Base-by-base conservation (phyloP, 2,888 invertebrate genomes). In the Limnephilus auricula region DNA sequence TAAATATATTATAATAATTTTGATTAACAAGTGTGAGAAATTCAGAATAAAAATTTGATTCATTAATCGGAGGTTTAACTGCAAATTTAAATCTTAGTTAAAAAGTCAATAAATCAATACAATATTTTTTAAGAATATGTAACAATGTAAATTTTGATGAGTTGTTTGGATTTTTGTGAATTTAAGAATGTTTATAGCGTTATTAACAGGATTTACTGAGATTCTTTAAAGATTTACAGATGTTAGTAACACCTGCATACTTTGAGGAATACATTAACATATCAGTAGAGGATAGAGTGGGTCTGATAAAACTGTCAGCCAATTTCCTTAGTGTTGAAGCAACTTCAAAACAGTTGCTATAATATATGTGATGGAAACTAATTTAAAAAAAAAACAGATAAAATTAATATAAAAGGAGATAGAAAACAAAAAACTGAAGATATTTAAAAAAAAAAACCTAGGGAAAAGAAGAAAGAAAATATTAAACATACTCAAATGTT, bases 181-280 rank as follows among this genome's bases (percentile, higher is more conserved):
- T n/a, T 45, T 45, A 85, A 40, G 4, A 30, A 84, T 84, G 80
- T 31, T n/a, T n/a, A 82, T 82, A 82, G 18, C 32, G 10, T 82
- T 18, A 32, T 82, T 34, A 15, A 34, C 34, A 80, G 89, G 79
- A 89, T 89, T 89, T 89, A 89, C 89, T 89, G 89, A 89, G 89
- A 79, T 89, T 89, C 89, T 89, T 79, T 89, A 79, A 37, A 89
- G 89, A 89, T 89, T 89, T 79, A 89, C 89, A 89, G 78, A 40
- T 37, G 82, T 34, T 37, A 82, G 25, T 34, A 32, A 82, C 82
- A 32, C 34, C 34, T 82, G 34, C 82, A 82, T 82, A 82, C 2
- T 82, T 32, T 32, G 34, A 37, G 34, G 34, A 37, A 82, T 32
- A 82, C 25, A 32, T 32, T 15, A 80, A 80, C 31, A 82, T 82